Percentiles rank a stretch among this genome's conserved stretches.
These are phyloP conservation scores for Psilopogon haemacephalus DNA, from an alignment of 2,113 vertebrate genomes.

Conservation along the genomic window DNA sequence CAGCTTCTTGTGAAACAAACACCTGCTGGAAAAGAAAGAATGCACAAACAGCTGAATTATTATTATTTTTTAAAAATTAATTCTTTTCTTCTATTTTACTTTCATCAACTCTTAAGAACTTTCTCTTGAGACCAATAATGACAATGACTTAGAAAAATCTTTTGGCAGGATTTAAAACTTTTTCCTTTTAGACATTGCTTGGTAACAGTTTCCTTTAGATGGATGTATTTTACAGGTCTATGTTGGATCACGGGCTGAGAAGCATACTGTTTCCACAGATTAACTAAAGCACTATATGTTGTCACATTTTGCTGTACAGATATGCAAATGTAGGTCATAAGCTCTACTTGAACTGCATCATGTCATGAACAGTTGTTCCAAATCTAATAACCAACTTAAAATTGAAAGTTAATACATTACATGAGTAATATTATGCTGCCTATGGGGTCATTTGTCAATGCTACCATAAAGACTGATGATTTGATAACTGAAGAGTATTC, in stretches of 20 bases:
- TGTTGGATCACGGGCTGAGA: neutral
- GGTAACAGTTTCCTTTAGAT: neutral
- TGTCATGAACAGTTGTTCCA: slow-evolving; percentile 54
- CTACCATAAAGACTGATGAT: slow-evolving; percentile 70
- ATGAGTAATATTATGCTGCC: slow-evolving; percentile 60
- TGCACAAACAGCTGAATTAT: neutral
- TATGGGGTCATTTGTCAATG: slow-evolving; percentile 65
- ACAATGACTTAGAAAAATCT: neutral
- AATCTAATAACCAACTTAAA: slow-evolving; percentile 61
- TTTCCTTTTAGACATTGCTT: neutral
- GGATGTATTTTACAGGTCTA: neutral
- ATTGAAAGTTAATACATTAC: slow-evolving; percentile 72
- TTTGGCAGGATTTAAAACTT: neutral
- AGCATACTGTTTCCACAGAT: neutral
- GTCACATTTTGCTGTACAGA: neutral
- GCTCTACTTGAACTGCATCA: neutral
- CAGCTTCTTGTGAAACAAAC: neutral
- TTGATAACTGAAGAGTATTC: slow-evolving; percentile 74
- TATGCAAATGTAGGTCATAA: slow-evolving; percentile 3
- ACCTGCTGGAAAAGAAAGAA: neutral
- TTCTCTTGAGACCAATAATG: neutral
- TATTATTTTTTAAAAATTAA: neutral
- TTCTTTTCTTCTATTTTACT: neutral
- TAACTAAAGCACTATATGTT: neutral
- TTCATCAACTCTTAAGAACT: neutral